phyloP scores from a whole-genome alignment of 2,797 vertebrate genomes.

The Oreonectes daqikongensis region DNA sequence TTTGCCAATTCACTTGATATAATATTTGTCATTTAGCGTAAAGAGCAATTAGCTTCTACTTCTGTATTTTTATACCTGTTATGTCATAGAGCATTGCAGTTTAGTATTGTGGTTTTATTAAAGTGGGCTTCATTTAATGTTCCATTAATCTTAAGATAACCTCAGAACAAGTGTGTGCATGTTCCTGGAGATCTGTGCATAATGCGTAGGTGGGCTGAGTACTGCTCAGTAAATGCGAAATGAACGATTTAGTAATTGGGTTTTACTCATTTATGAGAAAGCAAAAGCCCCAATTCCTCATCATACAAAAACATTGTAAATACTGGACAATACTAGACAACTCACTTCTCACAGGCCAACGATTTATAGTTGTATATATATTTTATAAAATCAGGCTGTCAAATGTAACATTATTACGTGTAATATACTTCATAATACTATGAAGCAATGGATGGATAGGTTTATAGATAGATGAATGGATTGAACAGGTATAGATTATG shows the following conservation, averaged over 20 bases:
- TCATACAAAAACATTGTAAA: background rate
- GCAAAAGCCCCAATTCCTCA: conserved; percentile 38
- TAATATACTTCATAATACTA: too few species aligned
- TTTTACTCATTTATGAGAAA: conserved; percentile 67
- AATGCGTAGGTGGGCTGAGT: conserved; percentile 29
- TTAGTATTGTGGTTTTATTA: conserved; percentile 34
- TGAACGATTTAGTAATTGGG: conserved; percentile 57
- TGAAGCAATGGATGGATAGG: background rate
- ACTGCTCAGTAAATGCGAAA: conserved; percentile 43
- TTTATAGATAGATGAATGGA: background rate
- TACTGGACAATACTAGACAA: background rate
- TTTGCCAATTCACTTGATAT: conserved; percentile 6
- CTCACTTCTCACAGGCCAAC: background rate
- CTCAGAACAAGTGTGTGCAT: conserved; percentile 15
- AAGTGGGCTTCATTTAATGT: conserved; percentile 37
- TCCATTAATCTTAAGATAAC: conserved; percentile 36
- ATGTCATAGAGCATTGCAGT: background rate
- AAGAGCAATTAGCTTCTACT: conserved; percentile 19
- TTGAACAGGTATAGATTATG: background rate
- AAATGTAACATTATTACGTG: background rate
- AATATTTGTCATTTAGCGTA: background rate
- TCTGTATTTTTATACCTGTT: background rate
- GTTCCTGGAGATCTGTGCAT: conserved; percentile 18
- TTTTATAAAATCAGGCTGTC: conserved; percentile 8
- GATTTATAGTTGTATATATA: background rate